phyloP scores from a whole-genome alignment of 2,797 vertebrate genomes.

The Corythornis leucogaster region DNA sequence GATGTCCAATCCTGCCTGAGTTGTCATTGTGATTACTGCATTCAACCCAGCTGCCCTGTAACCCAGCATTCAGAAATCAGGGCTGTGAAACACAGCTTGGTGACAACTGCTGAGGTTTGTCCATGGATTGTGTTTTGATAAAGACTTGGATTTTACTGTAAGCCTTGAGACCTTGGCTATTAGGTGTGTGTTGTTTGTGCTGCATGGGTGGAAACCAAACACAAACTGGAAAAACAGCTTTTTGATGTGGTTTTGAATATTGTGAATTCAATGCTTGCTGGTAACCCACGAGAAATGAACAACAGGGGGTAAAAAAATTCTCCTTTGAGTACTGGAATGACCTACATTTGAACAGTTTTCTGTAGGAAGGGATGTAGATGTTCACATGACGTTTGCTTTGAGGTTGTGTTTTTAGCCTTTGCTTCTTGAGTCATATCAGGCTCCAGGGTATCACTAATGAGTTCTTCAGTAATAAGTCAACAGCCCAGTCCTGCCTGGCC shows the following conservation, averaged over 20 bases:
- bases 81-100: neutral
- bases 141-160: neutral
- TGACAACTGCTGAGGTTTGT: neutral
- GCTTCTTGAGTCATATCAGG: neutral
- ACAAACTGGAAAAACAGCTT: neutral
- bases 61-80: neutral
- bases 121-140: neutral
- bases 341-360: neutral
- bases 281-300: neutral
- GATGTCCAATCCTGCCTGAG: neutral
- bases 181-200: neutral
- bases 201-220: neutral
- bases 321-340: neutral
- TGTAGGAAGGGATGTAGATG: neutral
- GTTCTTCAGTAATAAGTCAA: neutral
- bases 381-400: neutral
- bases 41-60: neutral
- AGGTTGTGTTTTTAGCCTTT: neutral
- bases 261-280: neutral
- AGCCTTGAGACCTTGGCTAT: neutral
- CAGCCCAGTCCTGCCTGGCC: neutral
- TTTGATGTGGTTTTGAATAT: neutral
- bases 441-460: neutral
- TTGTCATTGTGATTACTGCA: neutral
- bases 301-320: neutral